Conservation (phyloP, 2,888 invertebrate genomes). For the Pristionchus fissidentatus region DNA sequence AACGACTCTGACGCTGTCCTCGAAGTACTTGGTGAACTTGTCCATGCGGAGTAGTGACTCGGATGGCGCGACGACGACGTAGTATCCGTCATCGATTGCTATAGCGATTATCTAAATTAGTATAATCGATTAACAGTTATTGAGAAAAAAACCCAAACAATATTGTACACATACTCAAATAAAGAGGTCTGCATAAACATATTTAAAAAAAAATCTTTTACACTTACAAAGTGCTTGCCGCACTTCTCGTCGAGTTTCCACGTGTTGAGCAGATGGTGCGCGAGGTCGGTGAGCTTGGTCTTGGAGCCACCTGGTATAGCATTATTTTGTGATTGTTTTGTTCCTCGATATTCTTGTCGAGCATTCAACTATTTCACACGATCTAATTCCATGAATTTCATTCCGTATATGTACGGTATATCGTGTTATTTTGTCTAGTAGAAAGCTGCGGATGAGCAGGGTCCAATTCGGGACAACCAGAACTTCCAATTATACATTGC, state of each 20-base stretch:
- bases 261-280: slow-evolving; percentile 14
- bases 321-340: neutral
- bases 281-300: slow-evolving; percentile 26
- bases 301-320: neutral
- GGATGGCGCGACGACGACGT: neutral
- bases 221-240: slow-evolving; percentile 8
- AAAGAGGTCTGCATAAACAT: no score
- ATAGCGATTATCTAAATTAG: neutral
- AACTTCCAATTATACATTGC: no score
- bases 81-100: slow-evolving; percentile 11
- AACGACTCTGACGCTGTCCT: neutral
- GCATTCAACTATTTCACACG: no score
- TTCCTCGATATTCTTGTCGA: no score
- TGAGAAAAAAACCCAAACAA: neutral
- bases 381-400: no score
- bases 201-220: no score
- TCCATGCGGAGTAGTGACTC: slow-evolving; percentile 8
- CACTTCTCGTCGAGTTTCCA: slow-evolving; percentile 25
- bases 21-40: slow-evolving; percentile 33
- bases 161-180: no score
- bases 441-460: no score
- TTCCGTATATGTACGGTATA: no score
- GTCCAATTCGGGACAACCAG: no score
- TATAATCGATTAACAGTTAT: neutral
- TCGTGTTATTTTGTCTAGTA: no score